These are phyloP conservation scores for Tiaroga cobitis DNA, from an alignment of 2,797 vertebrate genomes.

Conservation along the genomic window DNA sequence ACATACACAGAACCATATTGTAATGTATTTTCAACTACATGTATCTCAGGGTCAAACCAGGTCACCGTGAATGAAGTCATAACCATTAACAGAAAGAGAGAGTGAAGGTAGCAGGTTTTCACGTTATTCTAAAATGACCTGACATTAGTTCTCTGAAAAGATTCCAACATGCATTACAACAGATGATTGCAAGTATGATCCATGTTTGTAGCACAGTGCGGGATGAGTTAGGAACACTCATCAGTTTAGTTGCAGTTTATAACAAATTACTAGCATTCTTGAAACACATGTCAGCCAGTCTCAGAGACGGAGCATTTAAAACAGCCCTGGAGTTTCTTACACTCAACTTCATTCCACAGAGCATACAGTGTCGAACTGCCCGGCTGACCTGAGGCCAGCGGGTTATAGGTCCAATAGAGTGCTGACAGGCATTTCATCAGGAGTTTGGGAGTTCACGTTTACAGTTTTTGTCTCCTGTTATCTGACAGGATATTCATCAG, in stretches of 20 bases:
- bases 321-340: constrained; percentile 67
- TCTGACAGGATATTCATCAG: background rate
- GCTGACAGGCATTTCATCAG: constrained; percentile 5
- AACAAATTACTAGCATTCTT: constrained; percentile 2
- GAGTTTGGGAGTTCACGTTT: background rate
- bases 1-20: background rate
- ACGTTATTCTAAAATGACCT: constrained; percentile 21
- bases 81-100: background rate
- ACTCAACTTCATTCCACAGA: constrained; percentile 67
- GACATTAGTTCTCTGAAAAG: background rate
- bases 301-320: constrained; percentile 63
- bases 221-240: too few species aligned
- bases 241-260: background rate
- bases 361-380: constrained; percentile 65
- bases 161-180: too few species aligned
- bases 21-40: background rate
- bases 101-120: constrained; percentile 32
- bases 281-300: background rate
- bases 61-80: constrained; percentile 21
- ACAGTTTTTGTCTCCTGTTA: background rate
- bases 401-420: constrained; percentile 5
- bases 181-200: background rate
- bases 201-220: background rate
- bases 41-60: constrained; percentile 30
- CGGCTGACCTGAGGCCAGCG: constrained; percentile 48